Conservation (phyloP, 2,888 invertebrate genomes). For the Athalia cordata region DNA sequence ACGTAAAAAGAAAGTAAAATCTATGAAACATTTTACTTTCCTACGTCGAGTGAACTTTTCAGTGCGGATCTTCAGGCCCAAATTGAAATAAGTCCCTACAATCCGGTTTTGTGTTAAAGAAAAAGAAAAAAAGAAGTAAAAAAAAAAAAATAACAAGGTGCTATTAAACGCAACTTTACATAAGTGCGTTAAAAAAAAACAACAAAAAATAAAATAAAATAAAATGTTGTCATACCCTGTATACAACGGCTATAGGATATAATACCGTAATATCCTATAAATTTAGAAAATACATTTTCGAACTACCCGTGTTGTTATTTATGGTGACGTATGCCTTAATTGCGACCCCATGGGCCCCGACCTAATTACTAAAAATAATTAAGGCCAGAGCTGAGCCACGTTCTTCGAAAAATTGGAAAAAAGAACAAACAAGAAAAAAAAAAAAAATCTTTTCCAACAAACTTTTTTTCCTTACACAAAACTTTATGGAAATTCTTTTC, state of each 20-base stretch:
- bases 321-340: conserved; percentile 20
- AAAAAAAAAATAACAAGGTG: not conserved
- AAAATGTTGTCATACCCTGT: no score
- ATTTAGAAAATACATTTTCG: no score
- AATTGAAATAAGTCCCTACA: not conserved
- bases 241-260: no score
- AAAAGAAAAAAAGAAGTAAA: no score
- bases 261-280: no score
- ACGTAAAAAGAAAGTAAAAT: no score
- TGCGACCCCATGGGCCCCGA: not conserved
- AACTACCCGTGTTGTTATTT: not conserved
- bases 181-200: not conserved
- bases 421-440: not conserved
- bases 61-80: no score
- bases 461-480: not conserved
- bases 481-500: no score
- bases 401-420: no score
- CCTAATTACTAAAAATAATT: not conserved
- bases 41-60: no score
- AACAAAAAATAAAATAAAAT: no score
- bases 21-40: no score
- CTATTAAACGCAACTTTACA: not conserved
- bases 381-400: conserved; percentile 2
- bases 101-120: not conserved
- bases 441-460: not conserved